Evolutionary conservation across 2,113 vertebrate species (phyloP).

Genomic region (Myotis davidii): DNA sequence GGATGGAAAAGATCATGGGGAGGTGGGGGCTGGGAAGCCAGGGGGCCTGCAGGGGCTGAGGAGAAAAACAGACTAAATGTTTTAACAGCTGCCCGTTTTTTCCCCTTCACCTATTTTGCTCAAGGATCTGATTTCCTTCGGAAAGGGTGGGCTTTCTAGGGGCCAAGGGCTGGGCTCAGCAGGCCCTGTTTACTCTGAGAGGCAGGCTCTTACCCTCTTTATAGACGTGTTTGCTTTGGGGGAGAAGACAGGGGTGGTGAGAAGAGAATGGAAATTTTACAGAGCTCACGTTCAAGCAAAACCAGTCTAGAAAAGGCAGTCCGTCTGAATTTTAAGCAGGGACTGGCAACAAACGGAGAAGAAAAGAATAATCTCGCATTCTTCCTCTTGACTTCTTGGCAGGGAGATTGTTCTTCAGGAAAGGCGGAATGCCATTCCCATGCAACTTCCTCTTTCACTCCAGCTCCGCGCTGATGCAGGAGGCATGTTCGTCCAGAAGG

Average conservation of each 20-base stretch:
- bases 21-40: slow-evolving; percentile 42
- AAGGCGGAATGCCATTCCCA: slow-evolving; percentile 48
- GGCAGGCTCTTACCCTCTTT: slow-evolving; percentile 73
- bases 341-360: slow-evolving; percentile 49
- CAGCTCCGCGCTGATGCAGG: background rate
- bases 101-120: slow-evolving; percentile 86
- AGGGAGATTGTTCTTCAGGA: slow-evolving; percentile 56
- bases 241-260: background rate
- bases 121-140: slow-evolving; percentile 87
- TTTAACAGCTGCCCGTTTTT: slow-evolving; percentile 93
- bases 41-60: slow-evolving; percentile 59
- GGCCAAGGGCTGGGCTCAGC: slow-evolving; percentile 79
- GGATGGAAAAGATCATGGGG: slow-evolving; percentile 60
- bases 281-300: slow-evolving; percentile 73
- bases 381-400: slow-evolving; percentile 49
- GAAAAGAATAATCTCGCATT: slow-evolving; percentile 49
- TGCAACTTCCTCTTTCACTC: slow-evolving; percentile 32
- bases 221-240: slow-evolving; percentile 67
- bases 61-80: slow-evolving; percentile 84
- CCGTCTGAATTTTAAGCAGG: slow-evolving; percentile 65
- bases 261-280: slow-evolving; percentile 60
- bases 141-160: slow-evolving; percentile 83
- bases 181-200: slow-evolving; percentile 84
- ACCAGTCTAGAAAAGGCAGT: slow-evolving; percentile 59
- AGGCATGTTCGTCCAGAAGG: slow-evolving; percentile 58